Evolutionary conservation across 2,888 invertebrate genomes (phyloP), one percentile per base, ranked within the genome.

Genomic region (Danaus chrysippus): DNA sequence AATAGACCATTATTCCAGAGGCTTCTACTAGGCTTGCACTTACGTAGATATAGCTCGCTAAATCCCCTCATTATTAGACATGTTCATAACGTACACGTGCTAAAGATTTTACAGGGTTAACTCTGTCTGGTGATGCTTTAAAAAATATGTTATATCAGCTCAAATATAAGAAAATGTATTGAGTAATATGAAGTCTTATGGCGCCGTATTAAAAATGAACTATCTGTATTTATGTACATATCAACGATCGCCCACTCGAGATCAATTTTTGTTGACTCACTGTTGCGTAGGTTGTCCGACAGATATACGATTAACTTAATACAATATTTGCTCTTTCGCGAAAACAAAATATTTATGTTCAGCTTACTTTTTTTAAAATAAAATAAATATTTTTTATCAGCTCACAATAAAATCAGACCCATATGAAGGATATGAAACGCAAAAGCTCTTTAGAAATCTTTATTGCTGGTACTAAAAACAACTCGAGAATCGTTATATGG

Each of bases 381-480:
- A 62, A 54, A 62, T 59, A 12, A 42, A 44, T 42, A 41, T 57
- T 58, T 56, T 44, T 57, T 44, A 61, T 57, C 57, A 62, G 34
- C 59, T 44, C 23, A 64, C 61, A 54, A 62, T 59, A 60, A 59
- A 62, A 57, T 54, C 57, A 54, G 17, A 42, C 34, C 61, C 58
- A 67, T 62, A 64, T 67, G 54, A 58, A 49, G 60, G 49, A 62
- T 62, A 66, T 66, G 62, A 67, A 64, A 61, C 59, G 53, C 59
- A 64, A 58, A 62, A 67, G 62, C 42, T 52, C 62, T 52, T 61
- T 58, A 58, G 60, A 58, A 44, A 59, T 62, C 62, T 64, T 67
- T 67, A 67, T 56, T 60, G 58, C 56, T 17, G 13, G 46, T 54
- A 61, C 64, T 67, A 67, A 67, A 67, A 64, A 54, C 58, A 56